Percentiles rank a stretch among this genome's conserved stretches.
Conservation (phyloP, 2,113 vertebrate genomes). For the Gorsachius goisagi region DNA sequence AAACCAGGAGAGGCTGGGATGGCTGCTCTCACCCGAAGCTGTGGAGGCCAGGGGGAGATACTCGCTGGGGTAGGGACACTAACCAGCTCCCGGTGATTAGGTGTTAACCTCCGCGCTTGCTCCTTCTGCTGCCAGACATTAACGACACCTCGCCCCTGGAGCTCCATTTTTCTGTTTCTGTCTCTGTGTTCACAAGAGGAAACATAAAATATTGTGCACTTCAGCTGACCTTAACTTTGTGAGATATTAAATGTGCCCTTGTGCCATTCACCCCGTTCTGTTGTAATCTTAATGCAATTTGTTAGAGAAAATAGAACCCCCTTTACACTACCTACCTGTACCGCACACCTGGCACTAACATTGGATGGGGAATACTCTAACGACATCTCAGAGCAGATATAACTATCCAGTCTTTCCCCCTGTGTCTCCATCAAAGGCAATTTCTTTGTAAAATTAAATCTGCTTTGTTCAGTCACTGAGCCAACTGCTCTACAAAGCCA, state of each 20-base stretch:
- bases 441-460: slow-evolving; percentile 31
- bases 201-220: slow-evolving; percentile 13
- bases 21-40: not conserved
- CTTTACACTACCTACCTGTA: not conserved
- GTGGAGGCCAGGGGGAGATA: not conserved
- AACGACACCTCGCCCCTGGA: not conserved
- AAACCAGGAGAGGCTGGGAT: not conserved
- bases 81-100: not conserved
- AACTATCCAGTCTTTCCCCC: not conserved
- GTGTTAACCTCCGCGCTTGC: slow-evolving; percentile 14
- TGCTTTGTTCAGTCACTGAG: not conserved
- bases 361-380: not conserved
- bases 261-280: not conserved
- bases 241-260: not conserved
- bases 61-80: not conserved
- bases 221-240: slow-evolving; percentile 35
- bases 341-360: not conserved
- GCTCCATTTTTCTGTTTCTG: slow-evolving; percentile 9
- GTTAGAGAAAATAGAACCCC: not conserved
- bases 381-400: not conserved
- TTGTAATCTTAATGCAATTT: slow-evolving; percentile 28
- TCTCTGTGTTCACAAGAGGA: slow-evolving; percentile 8
- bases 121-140: not conserved
- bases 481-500: not conserved
- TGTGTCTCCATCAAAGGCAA: not conserved